A percentile compares a stretch with the other conserved stretches of the same genome.
phyloP scores from a whole-genome alignment of 2,113 vertebrate genomes.

The Arvicanthis niloticus region DNA sequence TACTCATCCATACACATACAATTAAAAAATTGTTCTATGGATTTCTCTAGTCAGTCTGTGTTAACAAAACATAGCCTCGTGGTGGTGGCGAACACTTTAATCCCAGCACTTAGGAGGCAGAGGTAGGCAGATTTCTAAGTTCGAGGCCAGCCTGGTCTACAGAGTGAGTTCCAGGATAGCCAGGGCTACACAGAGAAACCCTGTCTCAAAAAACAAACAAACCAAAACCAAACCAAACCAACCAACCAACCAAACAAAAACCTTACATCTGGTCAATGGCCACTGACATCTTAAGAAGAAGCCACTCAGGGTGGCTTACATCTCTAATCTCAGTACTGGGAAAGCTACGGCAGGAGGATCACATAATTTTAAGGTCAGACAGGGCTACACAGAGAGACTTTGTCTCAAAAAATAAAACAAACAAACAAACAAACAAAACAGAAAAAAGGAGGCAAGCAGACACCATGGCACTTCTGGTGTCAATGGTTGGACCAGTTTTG shows the following conservation, averaged over 20 bases:
- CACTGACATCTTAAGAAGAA: neutral
- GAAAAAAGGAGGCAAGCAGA: neutral
- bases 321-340: neutral
- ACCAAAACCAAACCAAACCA: no score
- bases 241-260: no score
- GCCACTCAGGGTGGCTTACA: no score
- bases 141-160: no score
- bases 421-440: neutral
- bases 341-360: neutral
- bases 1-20: neutral
- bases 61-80: no score
- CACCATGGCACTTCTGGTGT: neutral
- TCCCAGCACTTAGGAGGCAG: no score
- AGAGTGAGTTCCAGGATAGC: no score
- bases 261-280: neutral
- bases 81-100: no score
- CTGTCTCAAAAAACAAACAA: no score
- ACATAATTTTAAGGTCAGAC: neutral
- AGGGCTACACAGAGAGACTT: neutral
- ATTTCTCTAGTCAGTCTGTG: neutral
- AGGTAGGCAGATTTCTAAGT: no score
- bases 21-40: neutral
- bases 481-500: neutral
- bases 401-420: neutral
- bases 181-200: no score